These are phyloP conservation scores for Condylostylus longicornis DNA, from an alignment of 1,140 invertebrate genomes.

Conservation along the genomic window DNA sequence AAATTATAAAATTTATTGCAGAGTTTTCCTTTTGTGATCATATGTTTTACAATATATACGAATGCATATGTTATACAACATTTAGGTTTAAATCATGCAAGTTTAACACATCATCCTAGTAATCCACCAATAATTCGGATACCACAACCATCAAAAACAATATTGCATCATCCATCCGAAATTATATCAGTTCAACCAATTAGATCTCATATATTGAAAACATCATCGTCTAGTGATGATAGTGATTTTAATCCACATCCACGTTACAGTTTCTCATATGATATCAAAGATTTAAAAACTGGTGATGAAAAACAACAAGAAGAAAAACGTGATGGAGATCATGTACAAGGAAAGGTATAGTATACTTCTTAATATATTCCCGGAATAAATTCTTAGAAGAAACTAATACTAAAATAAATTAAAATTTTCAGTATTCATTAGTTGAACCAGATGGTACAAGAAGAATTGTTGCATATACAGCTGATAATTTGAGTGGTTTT, in stretches of 20 bases:
- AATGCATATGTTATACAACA: too few relatives aligned
- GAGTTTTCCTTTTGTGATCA: too few relatives aligned
- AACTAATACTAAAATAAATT: background rate
- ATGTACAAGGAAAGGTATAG: constrained; percentile 34
- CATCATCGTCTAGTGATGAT: constrained; percentile 12
- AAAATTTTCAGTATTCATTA: constrained; percentile 33
- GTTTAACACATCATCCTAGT: too few relatives aligned
- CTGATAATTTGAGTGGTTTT: constrained; percentile 38
- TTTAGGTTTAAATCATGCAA: too few relatives aligned
- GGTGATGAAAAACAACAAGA: constrained; percentile 39
- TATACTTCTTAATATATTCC: background rate
- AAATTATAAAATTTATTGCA: too few relatives aligned
- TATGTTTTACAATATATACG: too few relatives aligned
- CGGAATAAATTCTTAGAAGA: too few relatives aligned
- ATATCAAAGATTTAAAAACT: constrained; percentile 35
- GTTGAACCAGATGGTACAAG: constrained; percentile 41
- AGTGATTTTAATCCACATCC: constrained; percentile 41
- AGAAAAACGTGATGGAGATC: constrained; percentile 37
- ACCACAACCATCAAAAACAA: too few relatives aligned
- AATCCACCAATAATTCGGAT: too few relatives aligned
- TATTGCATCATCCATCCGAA: constrained; percentile 9
- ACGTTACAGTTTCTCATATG: constrained; percentile 36
- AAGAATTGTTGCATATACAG: constrained; percentile 39
- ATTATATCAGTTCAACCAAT: constrained; percentile 11
- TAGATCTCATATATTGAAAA: constrained; percentile 18